phyloP scores from a whole-genome alignment of 2,888 invertebrate species.

The Blastobasis adustella region DNA sequence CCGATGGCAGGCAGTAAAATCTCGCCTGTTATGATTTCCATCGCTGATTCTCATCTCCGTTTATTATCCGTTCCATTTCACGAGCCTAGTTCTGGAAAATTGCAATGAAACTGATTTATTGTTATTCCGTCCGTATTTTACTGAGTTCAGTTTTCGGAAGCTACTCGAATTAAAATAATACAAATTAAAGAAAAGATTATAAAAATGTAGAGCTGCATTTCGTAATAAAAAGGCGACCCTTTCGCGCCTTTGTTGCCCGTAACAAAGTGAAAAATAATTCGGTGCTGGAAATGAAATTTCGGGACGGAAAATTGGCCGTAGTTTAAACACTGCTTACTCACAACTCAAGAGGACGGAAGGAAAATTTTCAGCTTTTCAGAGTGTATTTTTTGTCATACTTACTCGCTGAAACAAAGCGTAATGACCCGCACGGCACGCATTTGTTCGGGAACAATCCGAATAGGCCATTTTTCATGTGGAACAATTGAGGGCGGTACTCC shows the following conservation, averaged over 20 bases:
- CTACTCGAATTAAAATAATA: too few relatives aligned
- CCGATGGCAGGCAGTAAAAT: conserved; percentile 54
- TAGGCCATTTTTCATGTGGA: conserved; percentile 72
- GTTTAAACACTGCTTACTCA: conserved; percentile 48
- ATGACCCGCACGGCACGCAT: conserved; percentile 72
- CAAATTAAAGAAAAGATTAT: too few relatives aligned
- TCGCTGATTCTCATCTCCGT: conserved; percentile 40
- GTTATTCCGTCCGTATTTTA: too few relatives aligned
- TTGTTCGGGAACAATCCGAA: conserved; percentile 72
- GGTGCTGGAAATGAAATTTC: conserved; percentile 34
- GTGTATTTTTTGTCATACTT: conserved; percentile 66
- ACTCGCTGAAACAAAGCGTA: conserved; percentile 70
- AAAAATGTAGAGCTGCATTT: background rate
- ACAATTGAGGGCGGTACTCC: conserved; percentile 71
- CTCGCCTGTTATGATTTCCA: conserved; percentile 52
- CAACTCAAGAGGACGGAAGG: conserved; percentile 55
- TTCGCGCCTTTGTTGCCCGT: background rate
- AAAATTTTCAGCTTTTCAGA: conserved; percentile 56
- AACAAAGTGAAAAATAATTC: conserved; percentile 28
- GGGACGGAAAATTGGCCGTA: conserved; percentile 51
- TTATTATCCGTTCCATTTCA: conserved; percentile 36
- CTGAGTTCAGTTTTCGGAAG: too few relatives aligned
- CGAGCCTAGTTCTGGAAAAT: background rate
- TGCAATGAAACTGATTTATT: too few relatives aligned
- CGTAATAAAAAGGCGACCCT: background rate